A percentile compares a stretch with the other conserved stretches of the same genome.
Evolutionary conservation across 2,113 vertebrate species (phyloP).

Genomic region (Saccopteryx leptura): DNA sequence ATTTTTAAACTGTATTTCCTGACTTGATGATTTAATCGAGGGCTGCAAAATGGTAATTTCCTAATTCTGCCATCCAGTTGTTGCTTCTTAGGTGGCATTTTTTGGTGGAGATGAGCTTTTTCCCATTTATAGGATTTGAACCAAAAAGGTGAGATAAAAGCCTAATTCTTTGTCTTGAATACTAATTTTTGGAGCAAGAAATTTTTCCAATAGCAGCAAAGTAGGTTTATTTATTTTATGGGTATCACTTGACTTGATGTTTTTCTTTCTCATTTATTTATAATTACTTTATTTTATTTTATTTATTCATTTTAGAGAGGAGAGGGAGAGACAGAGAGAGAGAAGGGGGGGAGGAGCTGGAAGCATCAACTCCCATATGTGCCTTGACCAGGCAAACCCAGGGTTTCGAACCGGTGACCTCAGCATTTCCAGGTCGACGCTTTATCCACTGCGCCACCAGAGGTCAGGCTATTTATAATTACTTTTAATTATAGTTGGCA

Average conservation of each 20-base stretch:
- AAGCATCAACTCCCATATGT: too few relatives aligned
- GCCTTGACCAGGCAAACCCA: too few relatives aligned
- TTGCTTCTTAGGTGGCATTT: not conserved
- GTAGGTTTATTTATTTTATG: not conserved
- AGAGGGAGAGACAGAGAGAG: too few relatives aligned
- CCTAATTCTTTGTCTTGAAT: not conserved
- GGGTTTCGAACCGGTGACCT: too few relatives aligned
- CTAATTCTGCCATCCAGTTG: not conserved
- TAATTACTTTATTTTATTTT: too few relatives aligned
- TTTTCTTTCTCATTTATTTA: not conserved
- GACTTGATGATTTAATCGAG: slow-evolving; percentile 1
- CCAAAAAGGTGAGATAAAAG: not conserved
- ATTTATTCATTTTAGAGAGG: too few relatives aligned
- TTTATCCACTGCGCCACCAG: too few relatives aligned
- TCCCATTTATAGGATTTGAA: not conserved
- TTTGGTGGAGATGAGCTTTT: slow-evolving; percentile 55
- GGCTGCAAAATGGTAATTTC: not conserved
- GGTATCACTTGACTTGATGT: not conserved
- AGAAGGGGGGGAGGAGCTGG: too few relatives aligned
- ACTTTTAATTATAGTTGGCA: not conserved
- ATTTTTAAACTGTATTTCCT: slow-evolving; percentile 43
- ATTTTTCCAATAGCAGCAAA: slow-evolving; percentile 5
- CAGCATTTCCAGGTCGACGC: too few relatives aligned
- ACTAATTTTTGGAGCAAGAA: slow-evolving; percentile 27
- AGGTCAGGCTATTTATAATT: too few relatives aligned